Percentiles rank a stretch among this genome's conserved stretches.
Conservation (phyloP, 2,113 vertebrate genomes). For the Tympanuchus pallidicinctus region DNA sequence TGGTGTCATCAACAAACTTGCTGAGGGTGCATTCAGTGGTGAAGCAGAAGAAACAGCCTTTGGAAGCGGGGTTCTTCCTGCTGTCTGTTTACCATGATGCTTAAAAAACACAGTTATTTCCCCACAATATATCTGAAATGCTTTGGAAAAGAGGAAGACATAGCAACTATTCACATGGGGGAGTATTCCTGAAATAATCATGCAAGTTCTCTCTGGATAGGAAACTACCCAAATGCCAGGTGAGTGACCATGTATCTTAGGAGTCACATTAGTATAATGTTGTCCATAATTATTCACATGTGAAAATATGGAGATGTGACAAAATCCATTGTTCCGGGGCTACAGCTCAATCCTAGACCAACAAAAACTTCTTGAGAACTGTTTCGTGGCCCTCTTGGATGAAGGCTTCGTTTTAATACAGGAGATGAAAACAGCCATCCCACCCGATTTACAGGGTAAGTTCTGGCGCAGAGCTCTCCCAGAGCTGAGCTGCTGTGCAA, state of each 20-base stretch:
- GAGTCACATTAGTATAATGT: not conserved
- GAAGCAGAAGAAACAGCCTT: not conserved
- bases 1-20: no score
- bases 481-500: no score
- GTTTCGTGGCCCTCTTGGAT: slow-evolving; percentile 74
- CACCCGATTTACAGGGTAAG: slow-evolving; percentile 79
- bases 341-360: slow-evolving; percentile 80
- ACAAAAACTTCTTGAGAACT: slow-evolving; percentile 79
- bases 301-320: not conserved
- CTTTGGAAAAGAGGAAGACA: not conserved
- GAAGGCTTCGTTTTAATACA: slow-evolving; percentile 82
- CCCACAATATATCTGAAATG: not conserved
- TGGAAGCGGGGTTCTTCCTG: not conserved
- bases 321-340: slow-evolving; percentile 60
- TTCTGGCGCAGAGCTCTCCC: not conserved
- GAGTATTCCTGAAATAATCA: not conserved
- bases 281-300: not conserved
- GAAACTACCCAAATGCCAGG: not conserved
- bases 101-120: not conserved
- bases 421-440: slow-evolving; percentile 79
- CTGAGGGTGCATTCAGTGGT: not conserved
- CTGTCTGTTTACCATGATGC: not conserved
- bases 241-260: not conserved
- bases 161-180: not conserved
- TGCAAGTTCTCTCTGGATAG: accelerated